Conservation (phyloP, 2,797 vertebrate genomes). For the Otolemur crassicaudatus region DNA sequence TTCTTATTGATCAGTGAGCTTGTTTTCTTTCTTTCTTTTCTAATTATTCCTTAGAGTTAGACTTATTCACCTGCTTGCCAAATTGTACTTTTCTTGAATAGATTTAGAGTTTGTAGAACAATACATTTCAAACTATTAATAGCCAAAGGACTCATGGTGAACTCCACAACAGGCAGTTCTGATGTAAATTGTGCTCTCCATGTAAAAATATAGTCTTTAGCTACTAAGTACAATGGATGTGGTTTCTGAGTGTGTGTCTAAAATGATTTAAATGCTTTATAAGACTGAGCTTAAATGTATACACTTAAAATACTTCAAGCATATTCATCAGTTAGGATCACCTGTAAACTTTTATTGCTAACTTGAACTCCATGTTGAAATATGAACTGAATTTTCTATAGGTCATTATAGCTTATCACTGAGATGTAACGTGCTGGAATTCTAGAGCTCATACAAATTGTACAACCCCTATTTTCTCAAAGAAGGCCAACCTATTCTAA, state of each 20-base stretch:
- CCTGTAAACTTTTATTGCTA: slow-evolving; percentile 57
- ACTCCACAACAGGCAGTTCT: neutral
- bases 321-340: slow-evolving; percentile 54
- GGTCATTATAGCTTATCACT: slow-evolving; percentile 25
- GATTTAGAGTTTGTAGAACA: slow-evolving; percentile 47
- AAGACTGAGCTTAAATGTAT: slow-evolving; percentile 46
- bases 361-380: slow-evolving; percentile 58
- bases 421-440: slow-evolving; percentile 15
- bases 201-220: slow-evolving; percentile 37
- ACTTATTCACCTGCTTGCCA: neutral
- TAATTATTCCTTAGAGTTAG: neutral
- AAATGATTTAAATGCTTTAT: slow-evolving; percentile 50
- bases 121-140: slow-evolving; percentile 44
- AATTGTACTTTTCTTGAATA: neutral
- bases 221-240: neutral
- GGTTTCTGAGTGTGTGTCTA: neutral
- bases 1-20: neutral
- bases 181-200: neutral
- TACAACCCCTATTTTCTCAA: slow-evolving; percentile 47
- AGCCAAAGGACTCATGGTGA: neutral
- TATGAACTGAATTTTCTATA: slow-evolving; percentile 17
- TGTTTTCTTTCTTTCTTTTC: neutral
- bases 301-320: slow-evolving; percentile 48
- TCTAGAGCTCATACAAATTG: neutral
- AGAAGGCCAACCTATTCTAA: neutral